Conservation (phyloP, 2,888 invertebrate genomes). For the Prenolepis imparis region DNA sequence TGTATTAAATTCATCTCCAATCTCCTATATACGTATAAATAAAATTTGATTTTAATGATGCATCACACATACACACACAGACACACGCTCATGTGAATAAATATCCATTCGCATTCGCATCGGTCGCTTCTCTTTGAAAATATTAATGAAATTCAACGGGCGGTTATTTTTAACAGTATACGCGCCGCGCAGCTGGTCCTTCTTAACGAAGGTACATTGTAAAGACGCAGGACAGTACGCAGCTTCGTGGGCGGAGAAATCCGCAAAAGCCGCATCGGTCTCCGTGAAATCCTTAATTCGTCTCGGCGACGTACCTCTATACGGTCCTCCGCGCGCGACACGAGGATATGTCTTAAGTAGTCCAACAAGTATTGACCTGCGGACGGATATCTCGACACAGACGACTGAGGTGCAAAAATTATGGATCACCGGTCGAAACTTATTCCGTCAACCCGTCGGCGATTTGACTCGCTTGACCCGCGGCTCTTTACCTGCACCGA, state of each 20-base stretch:
- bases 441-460: slow-evolving; percentile 64
- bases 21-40: background rate
- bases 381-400: background rate
- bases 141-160: slow-evolving; percentile 72
- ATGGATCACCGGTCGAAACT: slow-evolving; percentile 67
- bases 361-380: slow-evolving; percentile 76
- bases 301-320: slow-evolving; percentile 83
- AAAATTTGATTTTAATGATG: background rate
- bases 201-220: slow-evolving; percentile 85
- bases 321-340: slow-evolving; percentile 77
- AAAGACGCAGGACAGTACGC: slow-evolving; percentile 76
- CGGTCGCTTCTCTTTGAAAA: slow-evolving; percentile 26
- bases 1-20: background rate
- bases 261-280: slow-evolving; percentile 85
- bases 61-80: background rate
- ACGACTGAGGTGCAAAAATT: background rate
- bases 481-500: slow-evolving; percentile 61
- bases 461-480: slow-evolving; percentile 81
- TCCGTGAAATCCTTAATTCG: slow-evolving; percentile 86
- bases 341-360: slow-evolving; percentile 78
- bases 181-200: slow-evolving; percentile 71
- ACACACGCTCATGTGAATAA: background rate
- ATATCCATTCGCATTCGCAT: slow-evolving; percentile 1
- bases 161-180: slow-evolving; percentile 65
- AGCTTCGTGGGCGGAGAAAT: slow-evolving; percentile 84